phyloP scores from a whole-genome alignment of 2,113 vertebrate species.

The Gambusia holbrooki region DNA sequence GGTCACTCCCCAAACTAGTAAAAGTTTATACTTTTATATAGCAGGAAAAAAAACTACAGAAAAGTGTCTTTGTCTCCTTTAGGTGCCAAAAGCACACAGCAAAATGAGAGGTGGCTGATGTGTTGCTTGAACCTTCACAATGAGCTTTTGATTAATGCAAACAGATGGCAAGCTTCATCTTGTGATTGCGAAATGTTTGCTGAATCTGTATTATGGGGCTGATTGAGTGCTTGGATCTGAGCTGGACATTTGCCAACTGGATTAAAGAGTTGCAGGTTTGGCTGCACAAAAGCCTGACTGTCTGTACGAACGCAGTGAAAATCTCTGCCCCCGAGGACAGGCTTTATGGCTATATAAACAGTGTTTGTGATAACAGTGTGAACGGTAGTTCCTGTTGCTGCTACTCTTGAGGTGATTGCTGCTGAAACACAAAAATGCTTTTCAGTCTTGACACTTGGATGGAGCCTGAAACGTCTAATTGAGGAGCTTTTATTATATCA shows the following conservation, averaged over 20 bases:
- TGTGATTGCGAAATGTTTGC: slow-evolving; percentile 56
- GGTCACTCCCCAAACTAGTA: background rate
- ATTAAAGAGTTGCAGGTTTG: slow-evolving; percentile 61
- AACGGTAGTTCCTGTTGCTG: slow-evolving; percentile 46
- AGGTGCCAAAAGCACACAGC: slow-evolving; percentile 44
- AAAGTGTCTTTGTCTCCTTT: slow-evolving; percentile 38
- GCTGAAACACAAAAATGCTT: slow-evolving; percentile 35
- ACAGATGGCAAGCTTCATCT: slow-evolving; percentile 68
- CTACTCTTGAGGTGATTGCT: slow-evolving; percentile 25
- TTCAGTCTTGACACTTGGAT: slow-evolving; percentile 24
- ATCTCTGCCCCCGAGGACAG: slow-evolving; percentile 40
- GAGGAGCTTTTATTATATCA: slow-evolving; percentile 32
- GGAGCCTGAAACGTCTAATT: slow-evolving; percentile 16
- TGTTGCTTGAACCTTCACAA: slow-evolving; percentile 41
- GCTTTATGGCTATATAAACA: slow-evolving; percentile 54
- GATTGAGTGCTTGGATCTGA: slow-evolving; percentile 59
- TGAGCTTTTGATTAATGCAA: slow-evolving; percentile 46
- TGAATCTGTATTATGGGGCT: slow-evolving; percentile 42
- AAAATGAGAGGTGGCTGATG: slow-evolving; percentile 31
- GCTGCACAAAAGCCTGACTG: slow-evolving; percentile 70
- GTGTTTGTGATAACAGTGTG: slow-evolving; percentile 40
- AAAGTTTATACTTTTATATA: slow-evolving; percentile 50
- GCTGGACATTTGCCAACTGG: slow-evolving; percentile 54
- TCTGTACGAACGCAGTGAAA: slow-evolving; percentile 49
- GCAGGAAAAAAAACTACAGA: too few relatives aligned